These are phyloP conservation scores for Limnephilus auricula DNA, from an alignment of 2,888 invertebrate species.

Conservation along the genomic window DNA sequence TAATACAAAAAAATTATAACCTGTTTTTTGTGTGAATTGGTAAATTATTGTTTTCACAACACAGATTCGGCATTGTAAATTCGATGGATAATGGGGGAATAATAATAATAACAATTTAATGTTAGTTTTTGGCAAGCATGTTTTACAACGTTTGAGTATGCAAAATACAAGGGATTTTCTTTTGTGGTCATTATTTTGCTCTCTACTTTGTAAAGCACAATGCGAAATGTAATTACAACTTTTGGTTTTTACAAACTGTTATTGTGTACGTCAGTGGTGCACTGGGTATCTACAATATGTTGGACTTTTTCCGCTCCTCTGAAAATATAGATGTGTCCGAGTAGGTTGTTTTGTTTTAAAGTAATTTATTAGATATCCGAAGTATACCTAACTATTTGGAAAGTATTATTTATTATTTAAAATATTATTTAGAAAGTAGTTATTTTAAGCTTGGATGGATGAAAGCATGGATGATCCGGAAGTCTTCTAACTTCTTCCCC, in stretches of 20 bases:
- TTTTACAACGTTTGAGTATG: background rate
- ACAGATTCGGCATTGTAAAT: background rate
- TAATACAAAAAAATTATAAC: background rate
- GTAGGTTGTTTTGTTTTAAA: no score
- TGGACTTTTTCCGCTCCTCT: background rate
- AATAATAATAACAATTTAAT: background rate
- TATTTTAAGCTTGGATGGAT: no score
- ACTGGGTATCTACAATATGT: background rate
- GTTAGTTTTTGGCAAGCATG: background rate
- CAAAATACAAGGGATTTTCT: background rate
- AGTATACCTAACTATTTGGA: no score
- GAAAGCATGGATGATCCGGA: no score
- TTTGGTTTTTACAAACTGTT: background rate
- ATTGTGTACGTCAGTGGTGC: background rate
- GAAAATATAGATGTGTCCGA: background rate
- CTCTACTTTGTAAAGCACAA: background rate
- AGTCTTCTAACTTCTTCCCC: no score
- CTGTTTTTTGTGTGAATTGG: background rate
- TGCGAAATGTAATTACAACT: background rate
- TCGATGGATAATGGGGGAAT: background rate
- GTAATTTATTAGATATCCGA: no score
- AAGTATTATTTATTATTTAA: no score
- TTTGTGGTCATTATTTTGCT: background rate
- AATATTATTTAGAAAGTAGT: no score
- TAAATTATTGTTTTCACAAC: background rate